These are phyloP conservation scores for Australoheros facetus DNA, from an alignment of 2,797 vertebrate genomes.

Conservation along the genomic window DNA sequence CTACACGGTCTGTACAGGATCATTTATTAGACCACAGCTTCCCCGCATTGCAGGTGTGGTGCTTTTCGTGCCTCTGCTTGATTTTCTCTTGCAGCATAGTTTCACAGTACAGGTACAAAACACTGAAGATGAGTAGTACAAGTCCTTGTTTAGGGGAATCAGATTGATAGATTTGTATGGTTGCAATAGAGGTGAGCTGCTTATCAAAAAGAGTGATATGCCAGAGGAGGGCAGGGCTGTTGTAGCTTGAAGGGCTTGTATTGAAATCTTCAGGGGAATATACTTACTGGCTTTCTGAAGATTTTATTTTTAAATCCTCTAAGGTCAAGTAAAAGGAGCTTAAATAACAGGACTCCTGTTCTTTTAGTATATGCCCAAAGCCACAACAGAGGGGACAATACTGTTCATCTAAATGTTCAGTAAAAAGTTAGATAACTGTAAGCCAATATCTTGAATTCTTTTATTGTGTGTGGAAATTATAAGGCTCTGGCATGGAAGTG, in stretches of 20 bases:
- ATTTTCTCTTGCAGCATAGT: slow-evolving; percentile 32
- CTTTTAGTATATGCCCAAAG: slow-evolving; percentile 9
- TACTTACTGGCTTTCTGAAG: slow-evolving; percentile 27
- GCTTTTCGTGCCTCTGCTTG: slow-evolving; percentile 24
- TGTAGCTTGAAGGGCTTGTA: slow-evolving; percentile 60
- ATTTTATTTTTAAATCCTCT: slow-evolving; percentile 36
- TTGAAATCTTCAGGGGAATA: slow-evolving; percentile 36
- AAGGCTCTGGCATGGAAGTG: slow-evolving; percentile 28
- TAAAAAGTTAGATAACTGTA: slow-evolving; percentile 8
- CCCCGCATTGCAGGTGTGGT: slow-evolving; percentile 60
- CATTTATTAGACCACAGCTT: slow-evolving; percentile 61
- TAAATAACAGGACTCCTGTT: slow-evolving; percentile 24
- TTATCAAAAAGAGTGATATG: slow-evolving; percentile 38
- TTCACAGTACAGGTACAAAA: slow-evolving; percentile 33
- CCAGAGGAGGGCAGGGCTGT: slow-evolving; percentile 28
- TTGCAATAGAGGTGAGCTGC: slow-evolving; percentile 32
- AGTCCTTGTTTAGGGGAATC: slow-evolving; percentile 19
- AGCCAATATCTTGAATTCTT: slow-evolving; percentile 10
- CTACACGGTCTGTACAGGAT: slow-evolving; percentile 28
- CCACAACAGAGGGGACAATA: slow-evolving; percentile 28
- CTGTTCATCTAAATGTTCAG: slow-evolving; percentile 34
- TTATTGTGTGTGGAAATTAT: slow-evolving; percentile 42
- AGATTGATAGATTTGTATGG: slow-evolving; percentile 29
- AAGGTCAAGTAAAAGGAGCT: slow-evolving; percentile 38
- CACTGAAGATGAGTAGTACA: slow-evolving; percentile 15